Evolutionary conservation across 2,113 vertebrate genomes (phyloP).

Genomic region (Amphilophus citrinellus): DNA sequence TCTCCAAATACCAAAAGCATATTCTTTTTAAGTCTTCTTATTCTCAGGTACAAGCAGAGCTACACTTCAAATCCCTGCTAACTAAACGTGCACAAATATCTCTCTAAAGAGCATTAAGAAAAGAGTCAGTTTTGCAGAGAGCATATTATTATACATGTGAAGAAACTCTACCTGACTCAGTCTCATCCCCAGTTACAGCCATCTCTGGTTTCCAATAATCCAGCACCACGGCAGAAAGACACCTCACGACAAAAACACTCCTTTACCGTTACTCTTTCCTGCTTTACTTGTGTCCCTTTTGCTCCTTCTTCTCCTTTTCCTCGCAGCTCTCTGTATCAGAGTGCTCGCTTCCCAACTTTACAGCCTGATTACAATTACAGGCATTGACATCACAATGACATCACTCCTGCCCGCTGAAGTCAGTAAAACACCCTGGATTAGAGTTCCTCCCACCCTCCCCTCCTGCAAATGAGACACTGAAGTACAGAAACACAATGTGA

Average conservation of each 20-base stretch:
- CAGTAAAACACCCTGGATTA: conserved; percentile 83
- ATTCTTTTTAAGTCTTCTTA: not conserved
- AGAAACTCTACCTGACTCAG: conserved; percentile 86
- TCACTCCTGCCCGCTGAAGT: conserved; percentile 86
- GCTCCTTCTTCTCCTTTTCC: not conserved
- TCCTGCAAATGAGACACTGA: conserved; percentile 32
- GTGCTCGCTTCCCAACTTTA: conserved; percentile 53
- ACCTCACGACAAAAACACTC: conserved; percentile 23
- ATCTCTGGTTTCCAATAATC: conserved; percentile 85
- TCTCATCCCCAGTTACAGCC: conserved; percentile 95
- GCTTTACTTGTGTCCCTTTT: not conserved
- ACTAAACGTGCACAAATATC: not conserved
- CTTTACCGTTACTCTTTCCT: not conserved
- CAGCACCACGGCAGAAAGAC: conserved; percentile 63
- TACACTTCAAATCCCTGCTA: not conserved
- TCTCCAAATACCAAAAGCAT: not conserved
- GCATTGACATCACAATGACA: conserved; percentile 95
- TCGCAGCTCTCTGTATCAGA: conserved; percentile 42
- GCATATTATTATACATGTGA: not conserved
- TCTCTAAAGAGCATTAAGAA: not conserved
- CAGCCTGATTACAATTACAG: conserved; percentile 86
- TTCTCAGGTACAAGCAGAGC: not conserved
- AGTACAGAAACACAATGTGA: conserved; percentile 56
- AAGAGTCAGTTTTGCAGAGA: not conserved
- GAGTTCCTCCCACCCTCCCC: conserved; percentile 41